A percentile compares a stretch with the other conserved stretches of the same genome.
Conservation (phyloP, 2,888 invertebrate species). For the Scaptomyza polygonia region DNA sequence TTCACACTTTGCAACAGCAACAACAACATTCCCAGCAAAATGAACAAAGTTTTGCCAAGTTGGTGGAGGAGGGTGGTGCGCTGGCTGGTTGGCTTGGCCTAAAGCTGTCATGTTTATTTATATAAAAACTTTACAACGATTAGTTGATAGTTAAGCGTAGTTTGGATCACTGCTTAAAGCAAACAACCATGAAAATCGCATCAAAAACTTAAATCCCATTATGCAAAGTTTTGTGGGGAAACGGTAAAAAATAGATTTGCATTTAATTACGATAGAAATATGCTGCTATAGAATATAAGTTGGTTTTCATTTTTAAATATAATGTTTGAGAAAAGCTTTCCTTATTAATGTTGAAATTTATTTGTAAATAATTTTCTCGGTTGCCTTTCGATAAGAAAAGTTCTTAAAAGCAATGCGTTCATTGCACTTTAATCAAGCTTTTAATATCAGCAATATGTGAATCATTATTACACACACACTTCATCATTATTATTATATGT, state of each 20-base stretch:
- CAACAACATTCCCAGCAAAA: slow-evolving; percentile 21
- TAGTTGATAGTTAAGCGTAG: slow-evolving; percentile 40
- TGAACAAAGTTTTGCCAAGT: slow-evolving; percentile 46
- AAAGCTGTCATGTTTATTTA: slow-evolving; percentile 44
- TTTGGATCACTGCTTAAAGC: slow-evolving; percentile 18
- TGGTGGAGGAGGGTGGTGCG: not conserved
- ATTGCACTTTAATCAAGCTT: slow-evolving; percentile 4
- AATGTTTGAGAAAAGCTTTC: too few species aligned
- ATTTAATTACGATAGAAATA: too few species aligned
- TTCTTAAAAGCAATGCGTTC: not conserved
- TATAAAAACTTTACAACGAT: slow-evolving; percentile 34
- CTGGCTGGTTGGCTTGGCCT: not conserved
- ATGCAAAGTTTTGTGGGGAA: not conserved
- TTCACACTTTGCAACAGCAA: slow-evolving; percentile 26
- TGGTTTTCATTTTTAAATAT: too few species aligned
- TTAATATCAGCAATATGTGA: slow-evolving; percentile 13
- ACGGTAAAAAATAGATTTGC: too few species aligned
- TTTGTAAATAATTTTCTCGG: not conserved
- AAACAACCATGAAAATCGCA: slow-evolving; percentile 27
- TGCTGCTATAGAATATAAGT: too few species aligned
- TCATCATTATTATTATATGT: slow-evolving; percentile 19
- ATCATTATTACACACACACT: not conserved
- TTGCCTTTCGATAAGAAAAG: not conserved
- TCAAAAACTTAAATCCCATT: slow-evolving; percentile 8
- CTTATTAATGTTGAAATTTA: not conserved